Evolutionary conservation across 64 coral and sea anemone genomes (phyloP).

Genomic region (Stichodactyla mertensii): DNA sequence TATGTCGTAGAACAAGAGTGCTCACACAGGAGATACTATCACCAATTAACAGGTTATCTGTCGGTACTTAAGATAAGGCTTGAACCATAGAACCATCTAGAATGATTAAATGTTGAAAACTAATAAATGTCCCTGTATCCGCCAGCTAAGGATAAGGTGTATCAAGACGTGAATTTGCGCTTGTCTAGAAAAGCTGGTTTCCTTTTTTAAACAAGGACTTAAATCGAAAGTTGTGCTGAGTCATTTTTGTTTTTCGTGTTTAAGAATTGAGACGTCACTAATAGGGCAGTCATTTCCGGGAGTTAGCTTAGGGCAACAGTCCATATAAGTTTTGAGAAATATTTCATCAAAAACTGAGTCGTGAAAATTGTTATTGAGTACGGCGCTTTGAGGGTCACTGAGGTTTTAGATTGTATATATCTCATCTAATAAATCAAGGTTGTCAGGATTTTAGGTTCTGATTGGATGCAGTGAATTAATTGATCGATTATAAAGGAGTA

Average conservation of each 20-base stretch:
- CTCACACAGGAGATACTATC: background rate
- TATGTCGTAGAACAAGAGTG: background rate
- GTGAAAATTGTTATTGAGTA: background rate
- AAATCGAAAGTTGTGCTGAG: no score
- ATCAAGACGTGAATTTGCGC: background rate
- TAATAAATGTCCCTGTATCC: background rate
- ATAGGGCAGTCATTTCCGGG: background rate
- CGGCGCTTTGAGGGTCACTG: background rate
- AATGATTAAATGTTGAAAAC: background rate
- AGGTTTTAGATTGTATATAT: background rate
- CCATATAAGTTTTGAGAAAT: background rate
- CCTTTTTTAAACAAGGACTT: no score
- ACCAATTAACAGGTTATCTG: background rate
- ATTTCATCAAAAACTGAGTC: background rate
- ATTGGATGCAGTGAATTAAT: background rate
- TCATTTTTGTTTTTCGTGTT: no score
- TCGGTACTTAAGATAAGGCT: background rate
- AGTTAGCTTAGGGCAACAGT: background rate
- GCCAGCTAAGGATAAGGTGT: background rate
- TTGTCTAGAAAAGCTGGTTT: no score
- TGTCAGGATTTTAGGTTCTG: background rate
- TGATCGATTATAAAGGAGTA: background rate
- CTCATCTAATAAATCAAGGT: background rate
- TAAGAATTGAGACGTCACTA: background rate
- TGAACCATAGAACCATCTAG: background rate